phyloP scores from a whole-genome alignment of 2,113 vertebrate genomes.

The Menura novaehollandiae region DNA sequence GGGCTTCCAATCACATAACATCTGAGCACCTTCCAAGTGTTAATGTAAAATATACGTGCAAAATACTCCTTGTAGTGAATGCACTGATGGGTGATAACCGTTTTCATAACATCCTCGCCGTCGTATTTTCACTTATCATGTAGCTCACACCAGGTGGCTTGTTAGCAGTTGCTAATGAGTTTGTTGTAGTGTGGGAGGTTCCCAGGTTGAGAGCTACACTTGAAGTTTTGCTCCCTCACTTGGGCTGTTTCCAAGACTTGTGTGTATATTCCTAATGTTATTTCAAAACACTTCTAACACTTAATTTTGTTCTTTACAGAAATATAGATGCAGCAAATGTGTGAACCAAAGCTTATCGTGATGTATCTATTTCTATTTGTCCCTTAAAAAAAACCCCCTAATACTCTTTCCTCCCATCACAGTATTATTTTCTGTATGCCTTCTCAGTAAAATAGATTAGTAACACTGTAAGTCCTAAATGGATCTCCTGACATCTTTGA shows the following conservation, averaged over 20 bases:
- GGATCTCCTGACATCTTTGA: constrained; percentile 23
- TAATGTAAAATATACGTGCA: constrained; percentile 51
- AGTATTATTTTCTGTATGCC: constrained; percentile 9
- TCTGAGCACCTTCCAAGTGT: constrained; percentile 55
- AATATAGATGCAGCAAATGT: not conserved
- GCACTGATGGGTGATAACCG: constrained; percentile 60
- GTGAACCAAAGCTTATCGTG: not conserved
- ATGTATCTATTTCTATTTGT: constrained; percentile 1
- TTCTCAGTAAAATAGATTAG: constrained; percentile 17
- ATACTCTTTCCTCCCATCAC: not conserved
- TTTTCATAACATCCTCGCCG: constrained; percentile 49
- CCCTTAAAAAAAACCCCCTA: not conserved
- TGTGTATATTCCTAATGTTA: constrained; percentile 33
- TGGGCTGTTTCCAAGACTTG: constrained; percentile 42
- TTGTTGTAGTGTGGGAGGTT: constrained; percentile 21
- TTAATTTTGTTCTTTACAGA: constrained; percentile 44
- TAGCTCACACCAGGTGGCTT: constrained; percentile 28
- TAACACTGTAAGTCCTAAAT: constrained; percentile 27
- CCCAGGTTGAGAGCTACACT: constrained; percentile 24
- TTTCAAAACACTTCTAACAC: constrained; percentile 30
- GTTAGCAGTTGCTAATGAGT: constrained; percentile 41
- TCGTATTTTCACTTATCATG: constrained; percentile 56
- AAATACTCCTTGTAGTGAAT: constrained; percentile 55
- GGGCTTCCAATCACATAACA: not conserved
- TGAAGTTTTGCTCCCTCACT: not conserved